phyloP scores from a whole-genome alignment of 2,888 invertebrate species.

The Dinocampus coccinellae region DNA sequence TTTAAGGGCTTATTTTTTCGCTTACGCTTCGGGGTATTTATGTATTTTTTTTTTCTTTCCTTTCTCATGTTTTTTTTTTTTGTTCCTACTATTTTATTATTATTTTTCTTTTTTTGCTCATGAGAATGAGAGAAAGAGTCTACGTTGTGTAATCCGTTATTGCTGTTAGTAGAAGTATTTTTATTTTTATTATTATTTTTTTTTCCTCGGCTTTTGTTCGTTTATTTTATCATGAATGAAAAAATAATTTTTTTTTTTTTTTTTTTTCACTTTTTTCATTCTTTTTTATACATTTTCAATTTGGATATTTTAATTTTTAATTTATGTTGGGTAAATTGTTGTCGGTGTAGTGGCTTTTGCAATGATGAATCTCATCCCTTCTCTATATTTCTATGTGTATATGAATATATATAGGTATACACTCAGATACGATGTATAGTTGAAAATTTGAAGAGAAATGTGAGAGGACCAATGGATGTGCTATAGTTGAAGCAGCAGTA shows the following conservation, averaged over 20 bases:
- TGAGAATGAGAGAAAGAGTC: constrained; percentile 34
- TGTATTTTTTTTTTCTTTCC: constrained; percentile 50
- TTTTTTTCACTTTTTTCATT: constrained; percentile 40
- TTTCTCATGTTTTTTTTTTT: constrained; percentile 26
- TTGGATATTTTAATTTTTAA: background rate
- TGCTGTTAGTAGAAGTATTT: background rate
- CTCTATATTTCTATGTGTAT: background rate
- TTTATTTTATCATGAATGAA: background rate
- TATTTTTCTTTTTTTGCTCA: constrained; percentile 23
- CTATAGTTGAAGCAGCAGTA: constrained; percentile 24
- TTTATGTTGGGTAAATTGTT: background rate
- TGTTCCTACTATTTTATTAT: constrained; percentile 30
- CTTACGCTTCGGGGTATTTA: constrained; percentile 67
- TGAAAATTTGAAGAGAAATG: background rate
- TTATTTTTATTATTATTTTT: no score
- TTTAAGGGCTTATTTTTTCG: constrained; percentile 69
- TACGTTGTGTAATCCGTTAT: background rate
- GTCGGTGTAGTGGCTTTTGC: background rate
- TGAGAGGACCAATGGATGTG: background rate
- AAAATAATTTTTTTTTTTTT: constrained; percentile 47
- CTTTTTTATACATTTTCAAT: no score
- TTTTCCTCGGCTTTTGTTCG: no score
- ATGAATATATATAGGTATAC: background rate
- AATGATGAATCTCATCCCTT: background rate
- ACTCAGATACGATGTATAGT: background rate